Evolutionary conservation across 23 tunicate genomes (phyloP), one percentile per base, ranked within the genome.

Genomic region (Aplidium turbinatum): DNA sequence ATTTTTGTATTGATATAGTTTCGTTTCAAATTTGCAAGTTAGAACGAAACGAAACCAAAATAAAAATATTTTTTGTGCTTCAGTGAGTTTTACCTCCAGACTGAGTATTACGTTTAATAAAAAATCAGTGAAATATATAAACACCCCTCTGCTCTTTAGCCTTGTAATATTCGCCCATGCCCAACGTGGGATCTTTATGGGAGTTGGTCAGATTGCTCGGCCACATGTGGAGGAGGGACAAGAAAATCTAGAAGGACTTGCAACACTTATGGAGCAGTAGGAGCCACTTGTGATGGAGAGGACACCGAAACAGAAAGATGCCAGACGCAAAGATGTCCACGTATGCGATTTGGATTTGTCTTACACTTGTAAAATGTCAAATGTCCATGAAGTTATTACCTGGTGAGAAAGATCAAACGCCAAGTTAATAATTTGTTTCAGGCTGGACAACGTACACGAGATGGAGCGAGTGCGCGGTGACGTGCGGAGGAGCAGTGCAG

Each of bases 221-320:
- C 30, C 6, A 60, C 73, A 20, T 72, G 79, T 48, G 87, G 79
- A 2, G 79, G 73, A 21, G 79, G 87, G 29, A 62, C 38, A 29
- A 33, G 65, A 39, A 60, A 27, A 19, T 30, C 72, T 4, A 29
- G 26, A n/a, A 47, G 87, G 33, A 72, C 79, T 50, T 82, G 87
- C 42, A 72, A 72, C 63, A 72, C 56, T 32, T 33, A 26, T 33
- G 85, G 85, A 2, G 66, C 34, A 0, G 57, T 42, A 3, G 85
- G 52, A 0, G 71, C 72, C 1, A 22, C 34, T 1, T 80, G 85
- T 58, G 55, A 26, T 1, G 85, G 85, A 69, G 29, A 54, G 16
- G 1, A 33, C 2, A 1, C 55, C 0, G 35, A 57, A 57, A 25
- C 64, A 38, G 57, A 40, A 56, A 3, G 19, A 29, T 80, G 85